Percentiles rank a stretch among this genome's conserved stretches.
Evolutionary conservation across 2,113 vertebrate species (phyloP).

Genomic region (Toxotes jaculatrix): DNA sequence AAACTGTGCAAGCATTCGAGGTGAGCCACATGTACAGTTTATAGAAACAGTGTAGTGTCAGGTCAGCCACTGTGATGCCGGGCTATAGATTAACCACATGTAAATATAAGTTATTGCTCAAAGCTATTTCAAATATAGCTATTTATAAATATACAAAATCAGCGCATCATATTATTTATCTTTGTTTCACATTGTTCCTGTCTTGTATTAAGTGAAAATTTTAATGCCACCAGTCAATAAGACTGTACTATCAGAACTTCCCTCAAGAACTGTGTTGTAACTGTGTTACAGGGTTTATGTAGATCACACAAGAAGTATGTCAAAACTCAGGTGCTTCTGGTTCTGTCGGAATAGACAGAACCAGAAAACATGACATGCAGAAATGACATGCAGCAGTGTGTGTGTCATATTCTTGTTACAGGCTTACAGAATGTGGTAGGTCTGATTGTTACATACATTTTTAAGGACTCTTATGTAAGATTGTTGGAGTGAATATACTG

Average conservation of each 20-base stretch:
- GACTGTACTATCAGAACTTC: too few relatives aligned
- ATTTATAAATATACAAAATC: neutral
- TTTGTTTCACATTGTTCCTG: neutral
- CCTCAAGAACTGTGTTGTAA: too few relatives aligned
- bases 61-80: neutral
- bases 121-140: neutral
- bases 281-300: too few relatives aligned
- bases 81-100: neutral
- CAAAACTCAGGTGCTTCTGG: too few relatives aligned
- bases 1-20: slow-evolving; percentile 94
- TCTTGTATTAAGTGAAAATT: neutral
- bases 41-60: neutral
- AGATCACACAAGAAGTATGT: too few relatives aligned
- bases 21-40: slow-evolving; percentile 82
- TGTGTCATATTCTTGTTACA: too few relatives aligned
- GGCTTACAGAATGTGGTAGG: neutral
- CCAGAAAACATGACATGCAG: too few relatives aligned
- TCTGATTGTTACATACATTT: slow-evolving; percentile 3
- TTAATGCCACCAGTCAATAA: neutral
- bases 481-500: neutral
- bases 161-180: neutral
- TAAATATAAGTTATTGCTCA: neutral
- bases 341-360: too few relatives aligned
- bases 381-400: too few relatives aligned
- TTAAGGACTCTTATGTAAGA: neutral